A percentile compares a stretch with the other conserved stretches of the same genome.
Conservation (phyloP, 2,113 vertebrate species). For the Corydoras maculifer region DNA sequence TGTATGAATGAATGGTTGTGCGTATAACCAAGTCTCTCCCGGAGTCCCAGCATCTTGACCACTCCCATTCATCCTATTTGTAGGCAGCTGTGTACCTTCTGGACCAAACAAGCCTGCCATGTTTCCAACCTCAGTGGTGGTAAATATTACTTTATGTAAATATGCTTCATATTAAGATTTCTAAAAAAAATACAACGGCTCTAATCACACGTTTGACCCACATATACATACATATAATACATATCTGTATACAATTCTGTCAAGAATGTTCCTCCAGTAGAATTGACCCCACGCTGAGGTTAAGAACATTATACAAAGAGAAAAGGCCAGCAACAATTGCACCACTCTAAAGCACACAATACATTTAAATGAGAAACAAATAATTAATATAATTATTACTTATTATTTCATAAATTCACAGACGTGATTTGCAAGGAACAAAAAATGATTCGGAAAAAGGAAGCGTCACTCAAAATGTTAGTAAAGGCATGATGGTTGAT, state of each 20-base stretch:
- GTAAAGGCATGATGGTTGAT: conserved; percentile 31
- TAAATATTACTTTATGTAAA: too few species aligned
- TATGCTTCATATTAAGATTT: too few species aligned
- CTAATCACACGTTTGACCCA: too few species aligned
- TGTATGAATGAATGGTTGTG: too few species aligned
- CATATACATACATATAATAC: conserved; percentile 32
- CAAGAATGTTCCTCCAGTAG: conserved; percentile 89
- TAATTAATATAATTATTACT: conserved; percentile 35
- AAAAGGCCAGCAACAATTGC: conserved; percentile 39
- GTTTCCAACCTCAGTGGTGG: too few species aligned
- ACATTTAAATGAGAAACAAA: conserved; percentile 36
- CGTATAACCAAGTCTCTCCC: too few species aligned
- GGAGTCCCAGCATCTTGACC: too few species aligned
- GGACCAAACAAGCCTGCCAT: too few species aligned
- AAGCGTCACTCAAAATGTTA: conserved; percentile 47
- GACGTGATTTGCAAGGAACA: conserved; percentile 40
- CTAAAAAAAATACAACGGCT: too few species aligned
- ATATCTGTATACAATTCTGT: conserved; percentile 52
- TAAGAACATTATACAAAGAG: conserved; percentile 53
- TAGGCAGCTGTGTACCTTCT: too few species aligned
- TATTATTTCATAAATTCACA: conserved; percentile 49
- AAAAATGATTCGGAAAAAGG: conserved; percentile 34
- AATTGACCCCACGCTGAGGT: conserved; percentile 72
- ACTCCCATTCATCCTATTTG: too few species aligned
- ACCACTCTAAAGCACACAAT: conserved; percentile 44